Percentiles rank a stretch among this genome's conserved stretches.
Evolutionary conservation across 2,113 vertebrate genomes (phyloP).

Genomic region (Solea senegalensis): DNA sequence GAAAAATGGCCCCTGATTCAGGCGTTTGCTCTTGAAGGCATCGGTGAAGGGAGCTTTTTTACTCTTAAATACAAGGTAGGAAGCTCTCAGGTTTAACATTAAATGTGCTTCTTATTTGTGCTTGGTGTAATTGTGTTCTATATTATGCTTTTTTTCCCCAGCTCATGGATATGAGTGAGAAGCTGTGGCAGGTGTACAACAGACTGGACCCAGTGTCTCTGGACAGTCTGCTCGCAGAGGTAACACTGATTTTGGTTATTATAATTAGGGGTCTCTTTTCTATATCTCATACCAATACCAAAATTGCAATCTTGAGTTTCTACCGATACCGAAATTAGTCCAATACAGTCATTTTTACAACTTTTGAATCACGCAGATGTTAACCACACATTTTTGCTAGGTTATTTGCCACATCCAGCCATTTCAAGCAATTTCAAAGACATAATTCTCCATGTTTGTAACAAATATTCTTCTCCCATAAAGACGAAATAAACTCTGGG

Average conservation of each 20-base stretch:
- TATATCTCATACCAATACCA: too few species aligned
- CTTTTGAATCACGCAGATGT: too few species aligned
- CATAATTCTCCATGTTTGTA: too few species aligned
- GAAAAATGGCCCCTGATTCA: conserved; percentile 98
- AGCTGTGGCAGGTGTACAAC: conserved; percentile 90
- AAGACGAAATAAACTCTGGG: too few species aligned
- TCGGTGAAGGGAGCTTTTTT: conserved; percentile 95
- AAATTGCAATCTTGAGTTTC: too few species aligned
- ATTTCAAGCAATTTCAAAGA: too few species aligned
- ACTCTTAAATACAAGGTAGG: conserved; percentile 95
- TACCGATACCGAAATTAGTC: too few species aligned
- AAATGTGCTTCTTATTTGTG: background rate
- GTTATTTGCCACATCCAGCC: too few species aligned
- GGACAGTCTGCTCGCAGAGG: conserved; percentile 89
- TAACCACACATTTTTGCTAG: too few species aligned
- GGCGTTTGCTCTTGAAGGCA: conserved; percentile 95
- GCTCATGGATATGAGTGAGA: conserved; percentile 93
- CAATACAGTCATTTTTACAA: too few species aligned
- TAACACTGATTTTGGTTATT: conserved; percentile 59
- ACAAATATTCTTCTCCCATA: too few species aligned
- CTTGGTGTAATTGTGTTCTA: background rate
- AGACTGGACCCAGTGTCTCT: conserved; percentile 91
- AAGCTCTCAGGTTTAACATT: background rate
- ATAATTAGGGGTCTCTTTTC: too few species aligned
- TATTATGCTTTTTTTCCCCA: conserved; percentile 55